A percentile compares a stretch with the other conserved stretches of the same genome.
Conservation (phyloP, 2,888 invertebrate genomes). For the Nezara viridula region DNA sequence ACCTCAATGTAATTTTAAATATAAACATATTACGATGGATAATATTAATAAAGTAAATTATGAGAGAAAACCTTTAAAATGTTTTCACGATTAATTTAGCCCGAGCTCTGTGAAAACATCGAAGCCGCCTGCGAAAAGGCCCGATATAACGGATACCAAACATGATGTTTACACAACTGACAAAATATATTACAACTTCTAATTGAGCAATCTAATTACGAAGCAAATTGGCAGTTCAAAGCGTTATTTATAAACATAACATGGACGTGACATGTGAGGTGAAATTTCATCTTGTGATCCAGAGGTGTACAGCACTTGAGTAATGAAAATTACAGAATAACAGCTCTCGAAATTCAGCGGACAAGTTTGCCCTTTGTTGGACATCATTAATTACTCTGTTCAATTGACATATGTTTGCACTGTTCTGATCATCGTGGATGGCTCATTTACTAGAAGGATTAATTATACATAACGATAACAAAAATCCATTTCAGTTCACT, state of each 20-base stretch:
- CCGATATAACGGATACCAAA: background rate
- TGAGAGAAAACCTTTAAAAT: background rate
- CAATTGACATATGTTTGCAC: background rate
- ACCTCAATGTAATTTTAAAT: background rate
- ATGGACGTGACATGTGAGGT: background rate
- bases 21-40: background rate
- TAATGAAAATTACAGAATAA: conserved; percentile 36
- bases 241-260: conserved; percentile 25
- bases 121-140: background rate
- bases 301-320: background rate
- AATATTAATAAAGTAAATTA: background rate
- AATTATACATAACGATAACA: background rate
- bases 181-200: background rate
- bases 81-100: conserved; percentile 15
- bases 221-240: background rate
- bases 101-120: background rate
- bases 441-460: background rate
- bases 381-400: background rate
- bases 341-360: background rate
- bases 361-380: background rate
- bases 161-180: background rate
- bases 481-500: background rate
- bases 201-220: background rate
- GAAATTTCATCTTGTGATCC: conserved; percentile 23
- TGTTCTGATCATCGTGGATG: background rate